phyloP scores from a whole-genome alignment of 1,140 invertebrate species.

The Littorina saxatilis region DNA sequence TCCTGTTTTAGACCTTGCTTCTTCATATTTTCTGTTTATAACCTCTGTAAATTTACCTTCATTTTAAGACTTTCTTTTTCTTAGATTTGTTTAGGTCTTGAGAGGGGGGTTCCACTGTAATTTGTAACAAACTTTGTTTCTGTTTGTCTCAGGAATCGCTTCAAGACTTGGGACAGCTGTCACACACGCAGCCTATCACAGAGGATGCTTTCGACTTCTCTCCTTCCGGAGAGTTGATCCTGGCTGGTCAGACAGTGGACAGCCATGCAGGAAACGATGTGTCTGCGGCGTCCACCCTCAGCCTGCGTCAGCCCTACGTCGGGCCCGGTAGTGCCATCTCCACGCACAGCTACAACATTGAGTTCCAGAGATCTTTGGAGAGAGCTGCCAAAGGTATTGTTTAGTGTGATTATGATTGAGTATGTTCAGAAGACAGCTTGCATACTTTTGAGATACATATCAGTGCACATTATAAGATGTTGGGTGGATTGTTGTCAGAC shows the following conservation, averaged over 20 bases:
- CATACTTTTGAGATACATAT: too few species aligned
- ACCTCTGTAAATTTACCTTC: too few species aligned
- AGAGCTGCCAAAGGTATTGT: slow-evolving; percentile 79
- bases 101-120: too few species aligned
- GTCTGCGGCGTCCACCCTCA: slow-evolving; percentile 52
- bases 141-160: slow-evolving; percentile 46
- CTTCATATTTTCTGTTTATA: too few species aligned
- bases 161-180: slow-evolving; percentile 66
- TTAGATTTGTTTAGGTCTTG: too few species aligned
- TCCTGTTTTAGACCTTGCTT: too few species aligned
- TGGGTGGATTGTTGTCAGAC: too few species aligned
- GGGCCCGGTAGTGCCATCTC: slow-evolving; percentile 51
- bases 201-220: slow-evolving; percentile 67
- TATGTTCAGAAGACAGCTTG: too few species aligned
- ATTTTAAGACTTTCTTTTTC: too few species aligned
- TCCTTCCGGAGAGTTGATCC: slow-evolving; percentile 60
- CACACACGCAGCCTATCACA: slow-evolving; percentile 55
- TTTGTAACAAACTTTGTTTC: too few species aligned
- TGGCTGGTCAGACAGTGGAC: slow-evolving; percentile 49
- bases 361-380: slow-evolving; percentile 82
- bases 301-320: slow-evolving; percentile 41
- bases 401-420: too few species aligned
- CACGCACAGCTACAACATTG: slow-evolving; percentile 69
- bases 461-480: too few species aligned
- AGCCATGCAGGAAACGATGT: slow-evolving; percentile 41